A percentile compares a stretch with the other conserved stretches of the same genome.
Evolutionary conservation across 1,140 invertebrate species (phyloP).

Genomic region (Rhopalosiphum padi): DNA sequence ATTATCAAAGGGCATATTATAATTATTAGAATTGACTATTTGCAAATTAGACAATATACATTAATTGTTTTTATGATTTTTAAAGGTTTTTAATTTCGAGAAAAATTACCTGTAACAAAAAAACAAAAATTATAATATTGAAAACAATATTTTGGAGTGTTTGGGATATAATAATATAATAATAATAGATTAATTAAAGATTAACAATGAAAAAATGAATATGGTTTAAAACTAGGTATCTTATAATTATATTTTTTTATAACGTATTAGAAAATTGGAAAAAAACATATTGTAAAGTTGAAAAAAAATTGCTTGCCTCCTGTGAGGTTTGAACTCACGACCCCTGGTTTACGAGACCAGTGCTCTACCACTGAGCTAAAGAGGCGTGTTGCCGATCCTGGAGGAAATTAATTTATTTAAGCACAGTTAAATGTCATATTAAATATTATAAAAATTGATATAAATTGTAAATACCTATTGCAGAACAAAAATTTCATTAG

Average conservation of each 20-base stretch:
- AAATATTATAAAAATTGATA: neutral
- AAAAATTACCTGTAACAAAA: no score
- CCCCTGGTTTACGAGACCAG: constrained; percentile 83
- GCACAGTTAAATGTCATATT: neutral
- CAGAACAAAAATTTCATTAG: neutral
- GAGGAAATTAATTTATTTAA: neutral
- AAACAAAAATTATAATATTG: neutral
- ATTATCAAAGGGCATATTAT: no score
- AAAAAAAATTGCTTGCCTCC: constrained; percentile 65
- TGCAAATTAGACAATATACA: no score
- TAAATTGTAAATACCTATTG: neutral
- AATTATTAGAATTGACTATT: no score
- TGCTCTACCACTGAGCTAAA: constrained; percentile 76
- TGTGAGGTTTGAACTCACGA: constrained; percentile 80
- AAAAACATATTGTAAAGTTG: neutral
- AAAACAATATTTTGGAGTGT: neutral
- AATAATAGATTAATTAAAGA: neutral
- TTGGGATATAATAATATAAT: neutral
- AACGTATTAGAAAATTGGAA: neutral
- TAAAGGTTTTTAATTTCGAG: no score
- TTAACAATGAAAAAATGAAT: neutral
- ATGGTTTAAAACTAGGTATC: neutral
- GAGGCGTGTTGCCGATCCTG: constrained; percentile 44
- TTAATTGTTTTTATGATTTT: no score
- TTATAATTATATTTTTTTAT: neutral